Evolutionary conservation across 2,797 vertebrate genomes (phyloP), one percentile per base, ranked within the genome.

Genomic region (Acanthurus tractus): DNA sequence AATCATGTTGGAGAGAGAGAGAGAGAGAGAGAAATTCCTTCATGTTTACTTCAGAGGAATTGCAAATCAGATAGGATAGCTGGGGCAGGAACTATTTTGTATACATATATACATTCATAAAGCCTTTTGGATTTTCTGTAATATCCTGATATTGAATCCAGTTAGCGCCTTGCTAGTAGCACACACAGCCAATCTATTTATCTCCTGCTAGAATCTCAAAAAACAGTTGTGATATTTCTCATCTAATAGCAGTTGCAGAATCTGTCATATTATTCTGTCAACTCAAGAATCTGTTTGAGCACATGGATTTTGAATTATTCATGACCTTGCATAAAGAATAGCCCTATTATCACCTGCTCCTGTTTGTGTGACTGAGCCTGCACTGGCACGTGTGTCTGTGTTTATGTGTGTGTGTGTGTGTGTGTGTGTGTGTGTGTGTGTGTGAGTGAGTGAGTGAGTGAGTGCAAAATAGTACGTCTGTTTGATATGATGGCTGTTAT

Each of bases 301-400:
- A 78, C 82, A 78, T 85, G 85, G 81, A 93, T 80, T 84, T 49
- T 93, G 91, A 95, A 94, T 94, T 91, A 94, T 95, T 93, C 91
- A 94, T 93, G 78, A 73, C 72, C 69, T 80, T 29, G 87, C 76
- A 89, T 90, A 91, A 93, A 90, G 88, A 90, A 93, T 86, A 86
- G 86, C 76, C 84, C 88, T 86, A 89, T 93, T 92, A 93, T 93
- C 90, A 94, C 92, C 92, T 90, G 86, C 78, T 86, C 70, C 81
- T 81, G 70, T 92, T 81, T 82, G 85, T 76, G 82, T 75, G 85
- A 68, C 74, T 73, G 66, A 75, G 81, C 48, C 63, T 63, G 79
- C 48, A 6, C 40, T 40, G 44, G 42, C 48, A 25, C 65, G 23
- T 14, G 44, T 58, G 54, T 52, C 48, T 46, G 67, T 63, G 53